Conservation (phyloP, 2,113 vertebrate genomes). For the Lamprotornis superbus region DNA sequence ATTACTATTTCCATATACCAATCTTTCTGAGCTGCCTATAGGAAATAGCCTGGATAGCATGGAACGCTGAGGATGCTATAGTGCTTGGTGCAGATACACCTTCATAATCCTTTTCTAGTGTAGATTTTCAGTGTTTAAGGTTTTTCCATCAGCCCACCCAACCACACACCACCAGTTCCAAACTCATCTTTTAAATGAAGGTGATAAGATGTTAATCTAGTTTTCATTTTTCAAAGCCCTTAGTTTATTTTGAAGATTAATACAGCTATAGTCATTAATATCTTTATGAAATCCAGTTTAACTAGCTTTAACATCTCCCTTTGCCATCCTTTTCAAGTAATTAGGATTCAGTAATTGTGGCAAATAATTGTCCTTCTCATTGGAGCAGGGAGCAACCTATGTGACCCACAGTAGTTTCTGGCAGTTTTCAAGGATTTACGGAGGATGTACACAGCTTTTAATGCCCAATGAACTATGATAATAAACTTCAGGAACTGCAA, state of each 20-base stretch:
- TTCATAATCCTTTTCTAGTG: background rate
- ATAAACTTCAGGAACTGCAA: background rate
- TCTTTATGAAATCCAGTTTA: background rate
- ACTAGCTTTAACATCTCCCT: background rate
- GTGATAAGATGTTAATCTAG: background rate
- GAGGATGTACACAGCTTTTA: background rate
- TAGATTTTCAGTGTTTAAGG: background rate
- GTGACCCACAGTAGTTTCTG: background rate
- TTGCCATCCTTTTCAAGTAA: background rate
- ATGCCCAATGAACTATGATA: background rate
- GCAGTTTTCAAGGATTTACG: background rate
- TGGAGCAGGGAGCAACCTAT: background rate
- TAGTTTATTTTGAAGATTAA: background rate
- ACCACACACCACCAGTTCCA: background rate
- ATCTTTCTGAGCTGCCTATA: background rate
- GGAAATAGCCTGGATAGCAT: background rate
- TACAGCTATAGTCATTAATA: background rate
- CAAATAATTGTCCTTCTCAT: background rate
- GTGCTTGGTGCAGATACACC: background rate
- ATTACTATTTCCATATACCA: background rate
- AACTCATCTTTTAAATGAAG: background rate
- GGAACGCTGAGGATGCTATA: background rate
- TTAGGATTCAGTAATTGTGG: background rate
- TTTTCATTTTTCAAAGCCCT: background rate
- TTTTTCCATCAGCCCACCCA: background rate